Evolutionary conservation across 2,888 invertebrate species (phyloP).

Genomic region (Drosophila planitibia): DNA sequence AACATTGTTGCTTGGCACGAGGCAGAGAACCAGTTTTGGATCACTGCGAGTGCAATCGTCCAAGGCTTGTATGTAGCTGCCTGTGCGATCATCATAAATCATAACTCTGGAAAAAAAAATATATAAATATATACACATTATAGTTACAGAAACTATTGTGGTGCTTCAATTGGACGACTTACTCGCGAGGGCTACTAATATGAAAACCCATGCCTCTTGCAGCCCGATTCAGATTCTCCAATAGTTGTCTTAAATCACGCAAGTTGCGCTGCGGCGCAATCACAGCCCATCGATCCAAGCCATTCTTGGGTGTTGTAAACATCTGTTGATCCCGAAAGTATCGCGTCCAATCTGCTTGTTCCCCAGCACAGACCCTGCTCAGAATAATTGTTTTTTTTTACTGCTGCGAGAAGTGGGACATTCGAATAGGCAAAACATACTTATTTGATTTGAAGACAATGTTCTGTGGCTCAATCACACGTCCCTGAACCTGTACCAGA

Average conservation of each 20-base stretch:
- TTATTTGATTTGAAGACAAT: conserved; percentile 86
- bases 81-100: conserved; percentile 87
- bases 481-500: conserved; percentile 88
- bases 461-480: conserved; percentile 88
- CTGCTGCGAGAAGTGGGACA: neutral
- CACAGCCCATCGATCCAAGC: conserved; percentile 85
- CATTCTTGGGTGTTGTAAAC: conserved; percentile 83
- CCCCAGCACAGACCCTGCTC: conserved; percentile 85
- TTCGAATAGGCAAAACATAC: conserved; percentile 46
- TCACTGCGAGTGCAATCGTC: conserved; percentile 87
- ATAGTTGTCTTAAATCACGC: conserved; percentile 76
- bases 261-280: conserved; percentile 78
- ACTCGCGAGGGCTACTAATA: conserved; percentile 85
- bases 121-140: neutral
- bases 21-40: conserved; percentile 89
- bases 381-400: neutral
- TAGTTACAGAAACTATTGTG: neutral
- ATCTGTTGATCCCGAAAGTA: conserved; percentile 87
- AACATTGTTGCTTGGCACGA: conserved; percentile 89
- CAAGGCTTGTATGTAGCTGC: conserved; percentile 88
- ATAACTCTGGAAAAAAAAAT: conserved; percentile 55
- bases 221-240: conserved; percentile 83
- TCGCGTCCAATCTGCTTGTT: conserved; percentile 91
- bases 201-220: conserved; percentile 86
- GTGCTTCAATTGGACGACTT: conserved; percentile 37